phyloP scores from a whole-genome alignment of 2,113 vertebrate genomes.

The Dipodomys merriami region DNA sequence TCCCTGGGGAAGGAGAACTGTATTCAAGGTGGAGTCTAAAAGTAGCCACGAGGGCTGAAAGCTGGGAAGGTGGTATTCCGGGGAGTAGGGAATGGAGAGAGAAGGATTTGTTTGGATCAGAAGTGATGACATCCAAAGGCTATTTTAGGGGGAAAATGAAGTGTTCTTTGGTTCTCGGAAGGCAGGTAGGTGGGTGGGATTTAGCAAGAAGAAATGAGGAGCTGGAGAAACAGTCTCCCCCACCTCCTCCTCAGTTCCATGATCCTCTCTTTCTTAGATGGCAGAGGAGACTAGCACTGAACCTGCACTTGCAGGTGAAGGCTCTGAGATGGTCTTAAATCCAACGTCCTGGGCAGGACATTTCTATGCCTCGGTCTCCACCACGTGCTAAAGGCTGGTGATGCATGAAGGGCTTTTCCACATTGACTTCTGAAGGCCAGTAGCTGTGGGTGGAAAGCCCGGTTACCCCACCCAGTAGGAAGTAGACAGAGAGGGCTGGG shows the following conservation, averaged over 20 bases:
- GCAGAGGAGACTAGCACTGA: neutral
- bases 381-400: neutral
- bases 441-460: neutral
- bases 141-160: neutral
- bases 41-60: neutral
- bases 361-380: neutral
- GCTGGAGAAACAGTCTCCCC: neutral
- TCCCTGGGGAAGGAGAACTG: neutral
- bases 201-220: neutral
- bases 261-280: neutral
- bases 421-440: neutral
- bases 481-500: neutral
- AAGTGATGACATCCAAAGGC: neutral
- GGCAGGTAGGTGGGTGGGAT: neutral
- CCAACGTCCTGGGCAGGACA: neutral
- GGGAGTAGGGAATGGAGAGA: neutral
- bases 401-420: neutral
- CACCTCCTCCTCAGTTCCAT: neutral
- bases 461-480: neutral
- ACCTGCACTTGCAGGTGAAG: neutral
- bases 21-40: neutral
- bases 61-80: neutral
- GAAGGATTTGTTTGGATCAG: neutral
- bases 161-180: neutral
- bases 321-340: neutral